Evolutionary conservation across 2,888 invertebrate species (phyloP).

Genomic region (Augiades crinisus): DNA sequence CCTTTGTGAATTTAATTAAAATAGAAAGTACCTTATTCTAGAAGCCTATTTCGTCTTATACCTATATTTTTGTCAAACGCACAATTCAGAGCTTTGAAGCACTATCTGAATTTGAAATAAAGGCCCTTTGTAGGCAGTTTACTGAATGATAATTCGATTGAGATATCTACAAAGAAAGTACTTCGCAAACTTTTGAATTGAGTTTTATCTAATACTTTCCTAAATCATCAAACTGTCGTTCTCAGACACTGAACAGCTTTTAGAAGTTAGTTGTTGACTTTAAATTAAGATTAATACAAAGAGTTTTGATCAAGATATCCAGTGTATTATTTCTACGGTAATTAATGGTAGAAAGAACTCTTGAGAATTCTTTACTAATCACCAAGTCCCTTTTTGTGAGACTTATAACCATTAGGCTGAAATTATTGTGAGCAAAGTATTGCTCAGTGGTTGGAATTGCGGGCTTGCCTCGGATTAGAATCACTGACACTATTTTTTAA

Average conservation of each 20-base stretch:
- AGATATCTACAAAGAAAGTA: constrained; percentile 10
- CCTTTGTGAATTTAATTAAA: background rate
- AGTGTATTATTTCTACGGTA: background rate
- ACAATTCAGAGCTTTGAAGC: background rate
- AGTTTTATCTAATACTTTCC: constrained; percentile 21
- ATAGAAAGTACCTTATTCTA: background rate
- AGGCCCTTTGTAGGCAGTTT: constrained; percentile 3
- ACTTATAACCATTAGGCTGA: too few species aligned
- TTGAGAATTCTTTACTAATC: background rate
- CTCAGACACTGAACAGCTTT: constrained; percentile 1
- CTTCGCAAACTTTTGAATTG: constrained; percentile 11
- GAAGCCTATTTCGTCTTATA: background rate
- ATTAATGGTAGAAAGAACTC: background rate
- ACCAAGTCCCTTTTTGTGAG: too few species aligned
- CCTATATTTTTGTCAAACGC: constrained; percentile 2
- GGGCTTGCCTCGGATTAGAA: too few species aligned
- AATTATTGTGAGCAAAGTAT: too few species aligned
- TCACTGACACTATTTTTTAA: too few species aligned
- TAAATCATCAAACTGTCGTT: constrained; percentile 25
- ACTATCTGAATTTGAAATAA: constrained; percentile 4
- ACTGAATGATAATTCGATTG: constrained; percentile 10
- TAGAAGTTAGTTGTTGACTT: constrained; percentile 11
- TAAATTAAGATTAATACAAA: constrained; percentile 10
- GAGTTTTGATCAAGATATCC: background rate
- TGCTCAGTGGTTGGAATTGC: too few species aligned